These are phyloP conservation scores for Venustoraphidia nigricollis DNA, from an alignment of 2,888 invertebrate species.

Conservation along the genomic window DNA sequence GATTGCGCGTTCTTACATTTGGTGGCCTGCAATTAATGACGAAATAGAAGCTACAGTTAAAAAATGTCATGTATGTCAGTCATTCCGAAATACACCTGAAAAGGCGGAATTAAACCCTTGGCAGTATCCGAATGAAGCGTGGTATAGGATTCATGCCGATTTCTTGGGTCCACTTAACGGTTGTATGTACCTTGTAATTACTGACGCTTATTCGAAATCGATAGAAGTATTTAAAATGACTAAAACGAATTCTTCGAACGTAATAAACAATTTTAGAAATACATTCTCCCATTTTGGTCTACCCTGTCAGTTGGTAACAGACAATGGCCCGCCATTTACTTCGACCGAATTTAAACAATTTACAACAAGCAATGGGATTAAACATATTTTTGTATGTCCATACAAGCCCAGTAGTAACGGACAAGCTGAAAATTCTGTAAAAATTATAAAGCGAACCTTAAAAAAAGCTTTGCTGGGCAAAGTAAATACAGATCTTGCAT, in stretches of 20 bases:
- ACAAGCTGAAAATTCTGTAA: no score
- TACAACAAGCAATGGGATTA: constrained; percentile 12
- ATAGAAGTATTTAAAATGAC: constrained; percentile 19
- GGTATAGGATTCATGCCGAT: constrained; percentile 24
- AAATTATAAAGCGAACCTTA: no score
- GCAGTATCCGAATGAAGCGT: constrained; percentile 15
- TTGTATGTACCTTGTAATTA: constrained; percentile 18
- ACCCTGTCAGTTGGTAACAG: no score
- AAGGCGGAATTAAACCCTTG: constrained; percentile 12
- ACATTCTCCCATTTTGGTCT: constrained; percentile 10
- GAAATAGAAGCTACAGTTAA: constrained; percentile 13
- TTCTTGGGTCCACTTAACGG: constrained; percentile 22
- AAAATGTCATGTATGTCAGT: constrained; percentile 12
- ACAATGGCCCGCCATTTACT: constrained; percentile 15
- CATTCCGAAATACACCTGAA: constrained; percentile 12
- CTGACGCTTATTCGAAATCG: constrained; percentile 25
- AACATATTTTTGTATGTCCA: constrained; percentile 7
- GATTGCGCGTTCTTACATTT: constrained; percentile 13
- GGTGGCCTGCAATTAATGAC: constrained; percentile 12
- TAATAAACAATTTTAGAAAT: constrained; percentile 10
- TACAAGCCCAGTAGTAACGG: no score
- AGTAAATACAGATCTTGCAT: no score
- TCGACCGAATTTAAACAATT: constrained; percentile 14
- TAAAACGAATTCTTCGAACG: constrained; percentile 8
- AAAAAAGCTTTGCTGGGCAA: no score